Percentiles rank a stretch among this genome's conserved stretches.
Conservation (phyloP, 2,113 vertebrate species). For the Oreochromis aureus region DNA sequence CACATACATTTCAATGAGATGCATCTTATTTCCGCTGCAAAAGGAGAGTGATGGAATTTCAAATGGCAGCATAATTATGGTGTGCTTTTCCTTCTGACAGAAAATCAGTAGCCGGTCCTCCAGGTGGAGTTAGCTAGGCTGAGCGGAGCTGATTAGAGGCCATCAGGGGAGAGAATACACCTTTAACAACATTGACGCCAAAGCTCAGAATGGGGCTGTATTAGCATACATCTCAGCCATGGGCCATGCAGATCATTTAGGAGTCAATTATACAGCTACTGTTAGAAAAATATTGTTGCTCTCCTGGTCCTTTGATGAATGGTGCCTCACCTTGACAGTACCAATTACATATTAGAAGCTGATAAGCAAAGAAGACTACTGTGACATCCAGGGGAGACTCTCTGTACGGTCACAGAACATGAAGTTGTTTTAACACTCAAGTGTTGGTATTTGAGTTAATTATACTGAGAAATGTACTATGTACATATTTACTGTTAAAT, state of each 20-base stretch:
- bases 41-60: constrained; percentile 67
- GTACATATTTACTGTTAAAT: background rate
- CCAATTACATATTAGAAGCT: background rate
- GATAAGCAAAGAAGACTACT: background rate
- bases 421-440: background rate
- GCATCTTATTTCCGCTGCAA: constrained; percentile 57
- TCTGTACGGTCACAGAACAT: background rate
- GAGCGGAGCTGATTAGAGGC: constrained; percentile 67
- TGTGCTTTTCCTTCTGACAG: constrained; percentile 65
- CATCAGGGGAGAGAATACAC: constrained; percentile 62
- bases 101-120: constrained; percentile 71
- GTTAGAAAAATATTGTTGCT: background rate
- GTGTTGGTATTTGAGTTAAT: background rate
- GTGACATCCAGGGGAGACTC: background rate
- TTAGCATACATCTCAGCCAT: constrained; percentile 36
- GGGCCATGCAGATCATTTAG: constrained; percentile 22
- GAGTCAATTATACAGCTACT: constrained; percentile 32
- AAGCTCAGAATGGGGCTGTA: constrained; percentile 6
- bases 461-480: background rate
- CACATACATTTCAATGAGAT: constrained; percentile 71
- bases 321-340: constrained; percentile 4
- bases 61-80: constrained; percentile 72
- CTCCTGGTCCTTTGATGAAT: constrained; percentile 12
- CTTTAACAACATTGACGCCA: constrained; percentile 55
- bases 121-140: constrained; percentile 58